Evolutionary conservation across 2,888 invertebrate species (phyloP).

Genomic region (Dendrolimus pini): DNA sequence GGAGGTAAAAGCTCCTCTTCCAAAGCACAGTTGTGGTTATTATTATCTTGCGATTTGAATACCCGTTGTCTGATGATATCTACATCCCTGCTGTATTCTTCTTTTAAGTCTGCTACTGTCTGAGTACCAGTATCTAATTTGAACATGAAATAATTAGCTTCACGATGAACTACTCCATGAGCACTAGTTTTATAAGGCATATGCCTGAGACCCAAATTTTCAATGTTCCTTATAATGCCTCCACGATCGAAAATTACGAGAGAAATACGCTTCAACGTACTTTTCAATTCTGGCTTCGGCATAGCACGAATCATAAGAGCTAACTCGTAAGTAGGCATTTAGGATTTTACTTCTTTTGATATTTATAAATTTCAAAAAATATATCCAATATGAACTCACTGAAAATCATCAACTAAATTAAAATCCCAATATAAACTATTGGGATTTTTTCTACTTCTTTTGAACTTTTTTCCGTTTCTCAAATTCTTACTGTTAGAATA

Average conservation of each 20-base stretch:
- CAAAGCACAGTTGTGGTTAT: conserved; percentile 78
- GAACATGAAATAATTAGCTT: conserved; percentile 80
- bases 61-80: conserved; percentile 83
- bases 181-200: conserved; percentile 83
- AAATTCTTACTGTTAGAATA: no score
- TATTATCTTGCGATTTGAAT: conserved; percentile 65
- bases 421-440: no score
- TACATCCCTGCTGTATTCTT: conserved; percentile 85
- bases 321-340: conserved; percentile 84
- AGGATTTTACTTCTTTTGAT: no score
- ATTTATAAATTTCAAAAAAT: no score
- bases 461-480: no score
- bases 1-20: conserved; percentile 88
- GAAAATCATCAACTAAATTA: no score
- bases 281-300: conserved; percentile 81
- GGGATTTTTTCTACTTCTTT: no score
- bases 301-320: conserved; percentile 79
- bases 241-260: conserved; percentile 83
- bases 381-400: no score
- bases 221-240: conserved; percentile 87
- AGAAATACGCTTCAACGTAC: conserved; percentile 82
- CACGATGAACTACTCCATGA: conserved; percentile 80
- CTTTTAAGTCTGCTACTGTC: conserved; percentile 75
- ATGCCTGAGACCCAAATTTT: conserved; percentile 83
- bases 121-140: conserved; percentile 84